A percentile compares a stretch with the other conserved stretches of the same genome.
These are phyloP conservation scores for Ridgeia piscesae DNA, from an alignment of 1,140 invertebrate genomes.

Conservation along the genomic window DNA sequence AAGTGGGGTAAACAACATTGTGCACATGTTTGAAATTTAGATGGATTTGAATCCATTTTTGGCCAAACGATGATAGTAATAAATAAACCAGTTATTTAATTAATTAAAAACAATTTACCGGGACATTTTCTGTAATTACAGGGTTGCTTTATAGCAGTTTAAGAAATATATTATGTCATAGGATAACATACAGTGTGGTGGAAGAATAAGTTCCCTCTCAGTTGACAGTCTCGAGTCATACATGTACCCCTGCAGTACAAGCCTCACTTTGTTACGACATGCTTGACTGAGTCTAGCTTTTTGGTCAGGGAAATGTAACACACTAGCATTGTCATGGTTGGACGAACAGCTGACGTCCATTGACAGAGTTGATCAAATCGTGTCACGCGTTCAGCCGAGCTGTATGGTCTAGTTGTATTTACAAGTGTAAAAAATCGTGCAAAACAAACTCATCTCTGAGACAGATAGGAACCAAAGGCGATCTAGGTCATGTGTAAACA, in stretches of 20 bases:
- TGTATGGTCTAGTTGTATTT: no score
- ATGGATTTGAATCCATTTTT: no score
- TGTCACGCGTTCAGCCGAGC: background rate
- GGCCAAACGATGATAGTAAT: background rate
- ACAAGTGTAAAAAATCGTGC: no score
- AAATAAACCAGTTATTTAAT: no score
- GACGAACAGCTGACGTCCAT: background rate
- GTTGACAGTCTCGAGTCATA: no score
- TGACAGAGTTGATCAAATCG: background rate
- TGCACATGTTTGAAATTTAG: no score
- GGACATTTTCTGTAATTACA: no score
- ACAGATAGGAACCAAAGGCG: background rate
- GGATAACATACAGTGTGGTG: no score
- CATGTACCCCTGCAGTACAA: background rate
- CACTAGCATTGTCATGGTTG: background rate
- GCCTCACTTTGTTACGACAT: background rate
- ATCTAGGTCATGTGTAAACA: background rate
- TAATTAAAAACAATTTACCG: no score
- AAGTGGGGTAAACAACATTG: no score
- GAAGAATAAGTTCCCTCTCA: background rate
- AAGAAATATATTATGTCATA: no score
- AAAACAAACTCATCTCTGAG: background rate
- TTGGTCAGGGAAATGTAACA: background rate
- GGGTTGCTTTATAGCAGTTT: no score
- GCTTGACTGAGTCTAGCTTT: background rate